phyloP scores from a whole-genome alignment of 92 coral and sea anemone species.

The Muricea muricata region DNA sequence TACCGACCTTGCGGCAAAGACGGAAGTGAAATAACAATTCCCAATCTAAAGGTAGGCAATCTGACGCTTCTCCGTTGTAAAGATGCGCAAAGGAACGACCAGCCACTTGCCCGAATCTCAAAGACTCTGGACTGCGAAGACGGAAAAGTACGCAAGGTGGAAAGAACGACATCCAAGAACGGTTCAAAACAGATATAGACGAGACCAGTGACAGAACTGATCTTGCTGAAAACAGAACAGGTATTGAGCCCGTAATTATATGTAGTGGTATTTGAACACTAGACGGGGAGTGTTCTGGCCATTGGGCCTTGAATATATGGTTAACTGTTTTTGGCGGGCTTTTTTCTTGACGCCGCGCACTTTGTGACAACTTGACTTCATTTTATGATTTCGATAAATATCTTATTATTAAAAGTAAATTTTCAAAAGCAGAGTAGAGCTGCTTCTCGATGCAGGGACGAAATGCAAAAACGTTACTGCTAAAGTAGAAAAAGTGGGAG shows the following conservation, averaged over 20 bases:
- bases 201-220: slow-evolving; percentile 57
- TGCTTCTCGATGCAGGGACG: too few relatives aligned
- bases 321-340: neutral
- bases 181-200: slow-evolving; percentile 40
- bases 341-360: too few relatives aligned
- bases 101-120: slow-evolving; percentile 51
- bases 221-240: slow-evolving; percentile 40
- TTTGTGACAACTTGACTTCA: too few relatives aligned
- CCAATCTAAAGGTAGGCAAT: slow-evolving; percentile 45
- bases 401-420: too few relatives aligned
- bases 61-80: slow-evolving; percentile 47
- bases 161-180: slow-evolving; percentile 47
- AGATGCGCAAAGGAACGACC: slow-evolving; percentile 47
- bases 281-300: slow-evolving; percentile 29
- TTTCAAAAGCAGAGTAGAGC: too few relatives aligned
- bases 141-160: slow-evolving; percentile 62
- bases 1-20: slow-evolving; percentile 26
- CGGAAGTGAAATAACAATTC: slow-evolving; percentile 13
- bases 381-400: too few relatives aligned
- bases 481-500: too few relatives aligned
- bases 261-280: neutral
- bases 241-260: neutral
- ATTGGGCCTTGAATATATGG: neutral
- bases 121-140: slow-evolving; percentile 26
- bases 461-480: too few relatives aligned